Conservation (phyloP, 2,888 invertebrate species). For the Drosophila quasianomalipes region DNA sequence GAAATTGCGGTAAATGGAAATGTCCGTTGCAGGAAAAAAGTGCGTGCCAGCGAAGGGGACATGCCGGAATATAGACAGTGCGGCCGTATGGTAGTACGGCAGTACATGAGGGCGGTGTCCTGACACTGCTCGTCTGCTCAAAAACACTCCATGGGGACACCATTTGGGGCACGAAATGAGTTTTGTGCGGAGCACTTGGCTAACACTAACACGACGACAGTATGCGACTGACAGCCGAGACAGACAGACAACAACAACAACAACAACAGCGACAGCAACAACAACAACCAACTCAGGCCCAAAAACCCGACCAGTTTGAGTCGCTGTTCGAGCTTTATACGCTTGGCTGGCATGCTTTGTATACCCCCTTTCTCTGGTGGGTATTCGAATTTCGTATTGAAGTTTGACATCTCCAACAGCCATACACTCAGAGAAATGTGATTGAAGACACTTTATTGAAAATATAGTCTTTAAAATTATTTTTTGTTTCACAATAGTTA, state of each 20-base stretch:
- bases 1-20: constrained; percentile 74
- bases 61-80: constrained; percentile 12
- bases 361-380: not conserved
- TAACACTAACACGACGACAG: constrained; percentile 34
- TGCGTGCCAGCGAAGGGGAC: constrained; percentile 50
- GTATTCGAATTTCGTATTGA: not conserved
- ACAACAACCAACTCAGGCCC: not conserved
- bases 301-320: not conserved
- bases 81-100: not conserved
- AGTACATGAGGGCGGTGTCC: constrained; percentile 34
- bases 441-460: not conserved
- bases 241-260: constrained; percentile 24
- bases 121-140: constrained; percentile 8
- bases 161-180: constrained; percentile 69
- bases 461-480: not conserved
- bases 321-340: constrained; percentile 25
- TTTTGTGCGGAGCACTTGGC: constrained; percentile 45
- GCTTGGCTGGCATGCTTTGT: constrained; percentile 22
- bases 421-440: not conserved
- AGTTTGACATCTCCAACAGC: not conserved
- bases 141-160: constrained; percentile 69
- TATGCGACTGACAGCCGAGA: constrained; percentile 53
- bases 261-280: not conserved
- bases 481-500: no score
- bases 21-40: constrained; percentile 63